These are phyloP conservation scores for Acanthis flammea DNA, from an alignment of 2,797 vertebrate genomes.

Conservation along the genomic window DNA sequence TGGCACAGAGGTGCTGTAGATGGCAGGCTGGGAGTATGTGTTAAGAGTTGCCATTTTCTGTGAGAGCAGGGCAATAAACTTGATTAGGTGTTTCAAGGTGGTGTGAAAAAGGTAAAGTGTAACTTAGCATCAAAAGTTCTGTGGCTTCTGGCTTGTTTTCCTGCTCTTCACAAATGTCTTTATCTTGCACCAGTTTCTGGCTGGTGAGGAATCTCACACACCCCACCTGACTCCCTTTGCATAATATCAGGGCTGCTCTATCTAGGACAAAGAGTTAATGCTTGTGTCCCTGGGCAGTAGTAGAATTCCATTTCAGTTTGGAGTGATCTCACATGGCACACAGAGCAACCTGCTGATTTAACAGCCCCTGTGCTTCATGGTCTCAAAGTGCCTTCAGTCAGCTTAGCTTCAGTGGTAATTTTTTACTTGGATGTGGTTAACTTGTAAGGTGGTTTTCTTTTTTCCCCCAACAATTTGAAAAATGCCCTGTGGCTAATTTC, in stretches of 20 bases:
- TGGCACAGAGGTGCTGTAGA: background rate
- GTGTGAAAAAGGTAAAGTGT: background rate
- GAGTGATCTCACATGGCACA: background rate
- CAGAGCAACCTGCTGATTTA: background rate
- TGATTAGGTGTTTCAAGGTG: background rate
- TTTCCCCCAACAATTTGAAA: background rate
- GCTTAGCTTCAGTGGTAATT: background rate
- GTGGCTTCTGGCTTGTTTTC: background rate
- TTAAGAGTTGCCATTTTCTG: background rate
- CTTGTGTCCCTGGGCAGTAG: background rate
- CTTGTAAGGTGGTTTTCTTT: background rate
- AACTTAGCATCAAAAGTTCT: background rate
- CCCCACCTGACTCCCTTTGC: background rate
- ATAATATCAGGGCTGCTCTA: background rate
- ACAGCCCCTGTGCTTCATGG: background rate
- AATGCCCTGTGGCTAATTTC: background rate
- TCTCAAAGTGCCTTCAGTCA: background rate
- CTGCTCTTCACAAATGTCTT: background rate
- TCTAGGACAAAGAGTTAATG: conserved; percentile 9
- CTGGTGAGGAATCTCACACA: background rate
- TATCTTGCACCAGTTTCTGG: background rate
- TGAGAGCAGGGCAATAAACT: background rate
- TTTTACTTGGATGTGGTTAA: background rate
- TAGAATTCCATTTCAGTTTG: background rate
- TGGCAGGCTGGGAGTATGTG: background rate